Evolutionary conservation across 64 coral and sea anemone species (phyloP), one percentile per base, ranked within the genome.

Genomic region (Acropora tenuis): DNA sequence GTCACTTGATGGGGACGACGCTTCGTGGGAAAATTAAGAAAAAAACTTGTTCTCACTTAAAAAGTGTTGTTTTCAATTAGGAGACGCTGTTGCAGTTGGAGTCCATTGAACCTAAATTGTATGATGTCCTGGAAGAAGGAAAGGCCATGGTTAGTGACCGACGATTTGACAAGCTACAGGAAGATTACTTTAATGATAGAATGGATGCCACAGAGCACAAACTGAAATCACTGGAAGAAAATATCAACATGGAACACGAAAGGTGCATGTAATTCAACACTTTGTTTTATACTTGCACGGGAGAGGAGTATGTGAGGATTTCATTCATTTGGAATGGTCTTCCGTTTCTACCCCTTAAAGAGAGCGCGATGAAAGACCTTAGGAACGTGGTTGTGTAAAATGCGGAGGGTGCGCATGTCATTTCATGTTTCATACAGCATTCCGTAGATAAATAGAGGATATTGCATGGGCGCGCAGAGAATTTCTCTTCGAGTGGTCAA

Each of bases 61-160:
- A 30, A 30, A 50, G 18, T 2, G 8, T 55, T 43, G 3, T 9
- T 63, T 4, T 82, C 50, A 9, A 66, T 19, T 3, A 91, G 90
- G 49, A 66, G 4, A 43, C 77, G 48, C 18, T 91, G 1, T 5
- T 47, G n/a, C 69, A 91, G 52, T 10, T 81, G 58, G 57, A 84
- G 30, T 61, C 53, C 5, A 58, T 91, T 2, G 80, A 84, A 13
- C 47, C 65, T 10, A 45, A 91, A 11, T 11, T 55, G 0, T 85
- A 83, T 85, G 90, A 60, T 58, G 68, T 84, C 2, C 18, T 91
- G 6, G 82, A 76, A 1, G 90, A 91, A 76, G 80, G 80, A 77
- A 81, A 18, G 19, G 43, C 19, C 3, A 8, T 75, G 40, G 44
- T 76, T 16, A 52, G 60, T 11, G 80, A 91, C 3, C 74, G 50